phyloP scores from a whole-genome alignment of 2,888 invertebrate species.

The Eucriotettix oculatus region DNA sequence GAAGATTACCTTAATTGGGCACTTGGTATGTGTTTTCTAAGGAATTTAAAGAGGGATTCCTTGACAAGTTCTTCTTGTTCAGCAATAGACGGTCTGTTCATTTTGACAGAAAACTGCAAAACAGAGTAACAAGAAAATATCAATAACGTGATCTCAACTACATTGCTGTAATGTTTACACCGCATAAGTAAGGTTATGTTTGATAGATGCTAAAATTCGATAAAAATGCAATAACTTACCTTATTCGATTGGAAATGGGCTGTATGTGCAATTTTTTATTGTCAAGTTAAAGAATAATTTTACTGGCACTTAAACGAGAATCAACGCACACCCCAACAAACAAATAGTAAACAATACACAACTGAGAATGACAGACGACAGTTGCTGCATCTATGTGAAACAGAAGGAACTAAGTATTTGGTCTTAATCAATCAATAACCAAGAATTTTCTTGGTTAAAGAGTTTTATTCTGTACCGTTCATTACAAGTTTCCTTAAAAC shows the following conservation, averaged over 20 bases:
- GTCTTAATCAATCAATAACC: no score
- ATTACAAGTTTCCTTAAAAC: no score
- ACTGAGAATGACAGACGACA: background rate
- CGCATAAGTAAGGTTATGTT: background rate
- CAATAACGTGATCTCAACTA: no score
- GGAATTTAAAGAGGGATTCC: constrained; percentile 66
- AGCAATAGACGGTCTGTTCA: constrained; percentile 16
- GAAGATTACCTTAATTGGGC: constrained; percentile 45
- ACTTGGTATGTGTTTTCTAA: constrained; percentile 61
- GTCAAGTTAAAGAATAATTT: background rate
- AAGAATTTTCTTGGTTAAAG: no score
- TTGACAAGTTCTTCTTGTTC: constrained; percentile 60
- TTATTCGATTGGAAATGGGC: background rate
- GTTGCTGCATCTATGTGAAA: background rate
- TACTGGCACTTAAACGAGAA: no score
- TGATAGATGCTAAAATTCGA: background rate
- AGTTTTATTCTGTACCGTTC: no score
- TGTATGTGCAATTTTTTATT: background rate
- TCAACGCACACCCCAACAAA: no score
- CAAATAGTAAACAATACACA: background rate
- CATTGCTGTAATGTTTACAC: background rate
- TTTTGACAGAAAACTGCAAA: background rate
- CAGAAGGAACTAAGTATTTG: no score
- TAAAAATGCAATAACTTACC: no score
- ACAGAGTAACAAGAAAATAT: no score